Evolutionary conservation across 2,797 vertebrate genomes (phyloP), one percentile per base, ranked within the genome.

Genomic region (Hirundo rustica): DNA sequence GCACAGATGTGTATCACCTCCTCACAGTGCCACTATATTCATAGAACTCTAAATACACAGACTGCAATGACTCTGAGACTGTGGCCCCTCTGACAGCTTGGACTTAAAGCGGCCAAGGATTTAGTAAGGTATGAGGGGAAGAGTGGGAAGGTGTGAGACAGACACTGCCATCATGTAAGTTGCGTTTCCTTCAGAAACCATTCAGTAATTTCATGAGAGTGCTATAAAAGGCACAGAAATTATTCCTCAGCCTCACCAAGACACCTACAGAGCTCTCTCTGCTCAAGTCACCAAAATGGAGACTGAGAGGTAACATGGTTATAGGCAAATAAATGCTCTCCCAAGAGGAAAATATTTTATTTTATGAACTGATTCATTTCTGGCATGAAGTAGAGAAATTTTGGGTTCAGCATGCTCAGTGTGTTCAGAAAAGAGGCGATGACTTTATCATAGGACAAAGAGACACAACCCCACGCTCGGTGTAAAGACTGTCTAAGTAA

Each of bases 381-480:
- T 85, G 53, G 7, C 27, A 64, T 7, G 6, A 5, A 61, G 10
- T 15, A 19, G 22, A 45, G 27, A 77, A 40, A 50, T 68, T 36
- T 53, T 25, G 25, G 13, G 21, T 85, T 92, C 58, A 88, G 16
- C 29, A 80, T 36, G 47, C 13, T 54, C 45, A n/a, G 11, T 26
- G 22, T 57, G 50, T 19, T 67, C 72, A 65, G 23, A 61, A 8
- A 7, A 27, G 11, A 23, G 32, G 64, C 1, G 1, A 4, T 62
- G n/a, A 50, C 30, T 74, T 67, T 38, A 82, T 14, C 0, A 1
- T 1, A 65, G 50, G 14, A 75, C 19, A 12, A 0, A 88, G 50
- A 83, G 47, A 66, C 32, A 75, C 20, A 36, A 44, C 1, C 27
- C 2, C 2, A 9, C 9, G 3, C 12, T 65, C 3, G 0, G 3